Conservation (phyloP, 2,888 invertebrate species). For the Terebella lapidaria region DNA sequence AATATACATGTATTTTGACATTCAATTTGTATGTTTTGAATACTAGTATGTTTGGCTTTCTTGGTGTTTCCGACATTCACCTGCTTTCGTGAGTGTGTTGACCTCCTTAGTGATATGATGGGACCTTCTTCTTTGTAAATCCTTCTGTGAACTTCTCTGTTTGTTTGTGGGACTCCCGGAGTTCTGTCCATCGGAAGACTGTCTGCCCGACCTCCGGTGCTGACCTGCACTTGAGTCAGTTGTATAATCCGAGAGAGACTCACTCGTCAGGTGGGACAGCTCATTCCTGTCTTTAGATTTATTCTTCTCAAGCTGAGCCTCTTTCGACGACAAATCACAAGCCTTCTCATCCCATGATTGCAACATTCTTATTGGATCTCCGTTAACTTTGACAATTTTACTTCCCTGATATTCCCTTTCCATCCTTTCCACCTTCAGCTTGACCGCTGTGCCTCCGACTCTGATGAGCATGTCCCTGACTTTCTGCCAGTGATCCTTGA, state of each 20-base stretch:
- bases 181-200: not conserved
- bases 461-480: not conserved
- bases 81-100: not conserved
- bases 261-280: not conserved
- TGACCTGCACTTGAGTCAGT: not conserved
- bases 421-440: not conserved
- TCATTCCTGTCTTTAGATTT: not conserved
- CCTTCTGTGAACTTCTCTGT: not conserved
- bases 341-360: not conserved
- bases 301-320: not conserved
- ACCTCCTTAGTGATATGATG: not conserved
- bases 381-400: not conserved
- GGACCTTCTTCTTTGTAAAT: not conserved
- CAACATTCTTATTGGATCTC: not conserved
- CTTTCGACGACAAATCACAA: not conserved
- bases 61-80: too few relatives aligned
- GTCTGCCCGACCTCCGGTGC: not conserved
- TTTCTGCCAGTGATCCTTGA: not conserved
- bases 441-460: not conserved
- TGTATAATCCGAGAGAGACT: too few relatives aligned
- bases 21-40: too few relatives aligned
- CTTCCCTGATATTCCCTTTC: not conserved
- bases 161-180: not conserved
- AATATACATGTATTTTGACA: not conserved
- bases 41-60: too few relatives aligned